Evolutionary conservation across 2,797 vertebrate species (phyloP).

Genomic region (Coregonus sp.): DNA sequence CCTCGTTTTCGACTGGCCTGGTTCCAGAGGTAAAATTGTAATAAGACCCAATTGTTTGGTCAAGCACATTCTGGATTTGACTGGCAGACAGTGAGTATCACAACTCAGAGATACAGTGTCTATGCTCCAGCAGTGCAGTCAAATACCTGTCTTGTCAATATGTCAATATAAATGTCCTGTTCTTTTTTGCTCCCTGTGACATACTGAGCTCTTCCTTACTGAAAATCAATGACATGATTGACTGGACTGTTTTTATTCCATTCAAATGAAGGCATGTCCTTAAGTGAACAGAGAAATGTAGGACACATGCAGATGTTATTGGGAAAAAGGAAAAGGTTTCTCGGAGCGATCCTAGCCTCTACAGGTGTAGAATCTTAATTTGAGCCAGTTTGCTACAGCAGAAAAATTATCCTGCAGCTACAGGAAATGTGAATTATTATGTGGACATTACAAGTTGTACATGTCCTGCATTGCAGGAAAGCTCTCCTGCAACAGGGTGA

Average conservation of each 20-base stretch:
- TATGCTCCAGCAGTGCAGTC: background rate
- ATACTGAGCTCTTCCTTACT: background rate
- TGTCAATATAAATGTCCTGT: background rate
- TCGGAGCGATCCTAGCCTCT: slow-evolving; percentile 1
- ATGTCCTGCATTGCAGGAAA: too few relatives aligned
- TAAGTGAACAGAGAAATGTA: background rate
- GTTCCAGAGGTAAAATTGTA: background rate
- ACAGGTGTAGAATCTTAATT: background rate
- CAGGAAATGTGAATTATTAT: too few relatives aligned
- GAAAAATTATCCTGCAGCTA: too few relatives aligned
- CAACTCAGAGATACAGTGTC: background rate
- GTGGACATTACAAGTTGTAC: too few relatives aligned
- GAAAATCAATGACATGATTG: background rate
- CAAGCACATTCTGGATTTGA: background rate
- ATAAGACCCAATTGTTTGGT: background rate
- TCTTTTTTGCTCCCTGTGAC: background rate
- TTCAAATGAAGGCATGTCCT: slow-evolving; percentile 8
- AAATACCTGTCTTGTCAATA: background rate
- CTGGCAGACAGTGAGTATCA: background rate
- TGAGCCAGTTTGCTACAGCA: too few relatives aligned
- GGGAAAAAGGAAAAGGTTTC: slow-evolving; percentile 5
- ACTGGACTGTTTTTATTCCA: background rate
- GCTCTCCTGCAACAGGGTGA: too few relatives aligned
- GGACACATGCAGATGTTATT: slow-evolving; percentile 2
- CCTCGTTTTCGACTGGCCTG: slow-evolving; percentile 53